Conservation (phyloP, 1,140 invertebrate genomes). For the Pseudomyrmex pallidus region DNA sequence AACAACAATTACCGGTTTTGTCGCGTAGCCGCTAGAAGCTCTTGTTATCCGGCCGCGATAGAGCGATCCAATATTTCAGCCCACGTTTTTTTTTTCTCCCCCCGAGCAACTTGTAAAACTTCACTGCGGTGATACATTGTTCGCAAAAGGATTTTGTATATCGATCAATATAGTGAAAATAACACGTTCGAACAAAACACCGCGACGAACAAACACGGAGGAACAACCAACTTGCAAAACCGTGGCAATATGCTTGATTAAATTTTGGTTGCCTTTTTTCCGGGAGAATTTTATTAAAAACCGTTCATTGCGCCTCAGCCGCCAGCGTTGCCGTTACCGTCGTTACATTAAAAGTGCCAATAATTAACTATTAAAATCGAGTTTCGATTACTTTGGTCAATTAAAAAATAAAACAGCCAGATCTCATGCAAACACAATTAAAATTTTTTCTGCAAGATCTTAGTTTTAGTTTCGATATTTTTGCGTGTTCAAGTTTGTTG, state of each 20-base stretch:
- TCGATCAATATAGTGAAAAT: not conserved
- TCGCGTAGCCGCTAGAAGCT: slow-evolving; percentile 30
- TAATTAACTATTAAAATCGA: not conserved
- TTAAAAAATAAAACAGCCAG: not conserved
- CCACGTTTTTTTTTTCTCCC: slow-evolving; percentile 3
- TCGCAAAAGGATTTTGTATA: not conserved
- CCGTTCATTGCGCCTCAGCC: too few species aligned
- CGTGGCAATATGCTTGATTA: not conserved
- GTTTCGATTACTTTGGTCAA: too few species aligned
- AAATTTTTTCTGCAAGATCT: not conserved
- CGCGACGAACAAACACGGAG: not conserved
- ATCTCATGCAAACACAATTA: not conserved
- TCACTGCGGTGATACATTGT: slow-evolving; percentile 11
- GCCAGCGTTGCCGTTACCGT: not conserved
- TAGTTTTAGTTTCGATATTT: too few species aligned
- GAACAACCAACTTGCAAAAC: slow-evolving; percentile 3
- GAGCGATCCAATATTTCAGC: slow-evolving; percentile 45
- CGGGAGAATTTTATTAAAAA: not conserved
- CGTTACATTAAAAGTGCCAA: not conserved
- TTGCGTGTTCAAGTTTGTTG: too few species aligned
- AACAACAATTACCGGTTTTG: slow-evolving; percentile 51
- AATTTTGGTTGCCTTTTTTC: not conserved
- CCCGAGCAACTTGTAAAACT: slow-evolving; percentile 4
- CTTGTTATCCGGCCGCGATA: slow-evolving; percentile 45
- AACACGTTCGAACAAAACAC: not conserved